These are phyloP conservation scores for Lordiphosa stackelbergi DNA, from an alignment of 1,140 invertebrate species.

Conservation along the genomic window DNA sequence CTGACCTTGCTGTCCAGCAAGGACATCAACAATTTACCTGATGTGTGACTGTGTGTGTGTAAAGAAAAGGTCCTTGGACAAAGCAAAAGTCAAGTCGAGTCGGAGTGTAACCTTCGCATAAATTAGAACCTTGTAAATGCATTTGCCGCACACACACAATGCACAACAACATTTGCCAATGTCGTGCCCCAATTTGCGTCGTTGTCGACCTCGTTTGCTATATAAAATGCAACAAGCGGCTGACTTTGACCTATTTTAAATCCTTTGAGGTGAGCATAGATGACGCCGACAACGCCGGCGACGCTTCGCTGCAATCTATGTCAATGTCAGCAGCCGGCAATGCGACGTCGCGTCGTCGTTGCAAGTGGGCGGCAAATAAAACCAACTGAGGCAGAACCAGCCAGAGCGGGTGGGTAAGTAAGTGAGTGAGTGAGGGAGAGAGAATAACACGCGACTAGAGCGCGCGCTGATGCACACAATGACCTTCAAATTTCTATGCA, in stretches of 20 bases:
- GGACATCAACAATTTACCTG: conserved; percentile 23
- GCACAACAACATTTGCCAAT: conserved; percentile 41
- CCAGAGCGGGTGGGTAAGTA: conserved; percentile 11
- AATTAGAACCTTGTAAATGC: conserved; percentile 17
- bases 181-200: conserved; percentile 67
- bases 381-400: conserved; percentile 67
- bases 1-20: conserved; percentile 41
- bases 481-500: conserved; percentile 67
- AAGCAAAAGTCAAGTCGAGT: too few species aligned
- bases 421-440: conserved; percentile 1
- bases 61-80: too few species aligned
- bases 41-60: too few species aligned
- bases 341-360: conserved; percentile 17
- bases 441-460: conserved; percentile 15
- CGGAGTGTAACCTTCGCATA: background rate
- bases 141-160: background rate
- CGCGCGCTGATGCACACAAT: conserved; percentile 56
- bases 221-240: conserved; percentile 67
- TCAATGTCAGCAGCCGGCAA: conserved; percentile 72
- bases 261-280: conserved; percentile 71
- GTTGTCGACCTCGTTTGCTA: conserved; percentile 47
- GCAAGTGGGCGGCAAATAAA: conserved; percentile 61
- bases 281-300: conserved; percentile 15
- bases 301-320: conserved; percentile 53
- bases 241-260: conserved; percentile 74